Evolutionary conservation across 2,888 invertebrate species (phyloP).

Genomic region (Mythimna impura): DNA sequence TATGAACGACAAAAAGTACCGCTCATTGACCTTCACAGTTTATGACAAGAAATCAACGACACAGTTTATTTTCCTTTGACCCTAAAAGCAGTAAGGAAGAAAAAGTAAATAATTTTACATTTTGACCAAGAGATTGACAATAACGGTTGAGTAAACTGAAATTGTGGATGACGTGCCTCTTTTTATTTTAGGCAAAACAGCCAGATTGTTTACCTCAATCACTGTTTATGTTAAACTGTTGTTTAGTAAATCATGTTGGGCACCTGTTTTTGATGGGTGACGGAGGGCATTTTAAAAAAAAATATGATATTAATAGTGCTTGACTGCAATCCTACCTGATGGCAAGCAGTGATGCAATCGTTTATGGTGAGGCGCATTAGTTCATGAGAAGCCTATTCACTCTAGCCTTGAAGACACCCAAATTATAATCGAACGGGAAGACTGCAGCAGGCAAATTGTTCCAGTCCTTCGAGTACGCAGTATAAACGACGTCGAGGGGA

Average conservation of each 20-base stretch:
- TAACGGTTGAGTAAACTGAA: conserved; percentile 25
- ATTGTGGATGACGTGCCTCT: conserved; percentile 25
- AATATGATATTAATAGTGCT: no score
- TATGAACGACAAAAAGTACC: not conserved
- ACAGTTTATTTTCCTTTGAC: conserved; percentile 33
- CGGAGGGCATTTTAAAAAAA: not conserved
- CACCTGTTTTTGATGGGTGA: not conserved
- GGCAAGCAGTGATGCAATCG: no score
- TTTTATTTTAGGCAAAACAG: conserved; percentile 31
- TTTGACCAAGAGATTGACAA: conserved; percentile 46
- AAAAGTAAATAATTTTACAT: conserved; percentile 34
- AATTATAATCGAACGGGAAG: no score
- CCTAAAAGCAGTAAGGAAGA: conserved; percentile 13
- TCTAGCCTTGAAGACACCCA: no score
- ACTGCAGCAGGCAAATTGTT: no score
- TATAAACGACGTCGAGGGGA: no score
- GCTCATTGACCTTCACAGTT: conserved; percentile 8
- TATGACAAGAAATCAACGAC: conserved; percentile 18
- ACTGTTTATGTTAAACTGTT: conserved; percentile 34
- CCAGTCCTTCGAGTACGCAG: no score
- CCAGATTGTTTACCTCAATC: conserved; percentile 29
- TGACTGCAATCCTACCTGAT: no score
- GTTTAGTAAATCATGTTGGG: conserved; percentile 20
- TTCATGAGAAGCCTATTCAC: no score
- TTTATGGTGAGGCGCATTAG: no score